phyloP scores from a whole-genome alignment of 2,888 invertebrate genomes.

The Philhelius pedissequus region DNA sequence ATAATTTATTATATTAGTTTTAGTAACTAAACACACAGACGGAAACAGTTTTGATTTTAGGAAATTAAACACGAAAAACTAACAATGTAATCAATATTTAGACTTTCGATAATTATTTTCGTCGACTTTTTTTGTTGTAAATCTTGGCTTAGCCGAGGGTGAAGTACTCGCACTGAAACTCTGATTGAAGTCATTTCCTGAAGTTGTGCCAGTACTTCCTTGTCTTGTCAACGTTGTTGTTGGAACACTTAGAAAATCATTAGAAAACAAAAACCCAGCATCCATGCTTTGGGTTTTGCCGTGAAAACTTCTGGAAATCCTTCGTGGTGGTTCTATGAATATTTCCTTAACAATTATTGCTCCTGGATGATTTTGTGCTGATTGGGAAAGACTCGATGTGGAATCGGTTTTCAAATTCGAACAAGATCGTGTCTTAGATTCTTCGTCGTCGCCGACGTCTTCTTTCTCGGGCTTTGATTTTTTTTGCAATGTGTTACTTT shows the following conservation, averaged over 20 bases:
- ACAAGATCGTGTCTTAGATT: constrained; percentile 73
- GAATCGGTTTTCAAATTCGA: constrained; percentile 73
- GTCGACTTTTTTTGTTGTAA: constrained; percentile 72
- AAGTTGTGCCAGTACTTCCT: constrained; percentile 59
- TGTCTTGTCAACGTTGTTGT: constrained; percentile 56
- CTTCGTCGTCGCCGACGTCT: constrained; percentile 72
- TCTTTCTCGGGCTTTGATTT: constrained; percentile 66
- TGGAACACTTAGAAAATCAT: constrained; percentile 75
- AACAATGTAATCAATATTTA: constrained; percentile 24
- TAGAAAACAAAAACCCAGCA: constrained; percentile 75
- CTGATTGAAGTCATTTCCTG: neutral
- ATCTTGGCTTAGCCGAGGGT: constrained; percentile 70
- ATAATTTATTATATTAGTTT: neutral
- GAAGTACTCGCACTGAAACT: constrained; percentile 69
- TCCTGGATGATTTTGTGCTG: constrained; percentile 74
- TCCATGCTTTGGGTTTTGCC: constrained; percentile 77
- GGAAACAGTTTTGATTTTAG: constrained; percentile 1
- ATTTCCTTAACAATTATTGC: constrained; percentile 80
- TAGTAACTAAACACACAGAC: constrained; percentile 42
- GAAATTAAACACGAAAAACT: neutral
- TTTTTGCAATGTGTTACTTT: constrained; percentile 75
- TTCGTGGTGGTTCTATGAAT: constrained; percentile 80
- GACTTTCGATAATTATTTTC: constrained; percentile 66
- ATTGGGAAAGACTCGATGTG: constrained; percentile 70
- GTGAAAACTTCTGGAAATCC: constrained; percentile 79